Evolutionary conservation across 1,140 invertebrate genomes (phyloP).

Genomic region (Lamellibrachia luymesi): DNA sequence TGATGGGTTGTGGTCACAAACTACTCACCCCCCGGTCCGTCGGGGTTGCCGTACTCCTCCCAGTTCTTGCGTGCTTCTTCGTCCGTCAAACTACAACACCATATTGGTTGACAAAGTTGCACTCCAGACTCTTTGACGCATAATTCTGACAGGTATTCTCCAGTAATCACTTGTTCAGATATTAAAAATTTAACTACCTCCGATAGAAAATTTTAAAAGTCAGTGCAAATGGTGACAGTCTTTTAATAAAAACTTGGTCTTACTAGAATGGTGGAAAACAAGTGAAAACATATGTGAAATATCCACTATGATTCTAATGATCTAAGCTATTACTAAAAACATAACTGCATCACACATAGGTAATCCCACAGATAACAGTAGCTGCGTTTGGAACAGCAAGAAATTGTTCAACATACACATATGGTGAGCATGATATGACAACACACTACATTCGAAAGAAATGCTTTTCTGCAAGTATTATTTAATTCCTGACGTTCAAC

Average conservation of each 20-base stretch:
- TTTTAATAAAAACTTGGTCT: not conserved
- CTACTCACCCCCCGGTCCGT: constrained; percentile 81
- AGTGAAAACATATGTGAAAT: no score
- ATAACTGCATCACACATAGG: no score
- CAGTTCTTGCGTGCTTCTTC: constrained; percentile 96
- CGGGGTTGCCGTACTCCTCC: constrained; percentile 99
- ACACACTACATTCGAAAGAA: not conserved
- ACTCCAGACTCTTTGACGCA: no score
- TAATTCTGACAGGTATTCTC: no score
- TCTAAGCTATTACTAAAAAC: no score
- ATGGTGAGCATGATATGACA: not conserved
- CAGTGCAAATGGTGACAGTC: not conserved
- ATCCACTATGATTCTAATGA: no score
- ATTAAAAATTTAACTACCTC: not conserved
- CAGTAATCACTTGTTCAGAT: no score
- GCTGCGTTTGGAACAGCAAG: no score
- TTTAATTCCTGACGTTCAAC: no score
- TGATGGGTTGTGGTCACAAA: constrained; percentile 16
- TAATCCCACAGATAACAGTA: no score
- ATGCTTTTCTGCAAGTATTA: not conserved
- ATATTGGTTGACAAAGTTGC: not conserved
- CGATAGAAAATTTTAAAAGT: not conserved
- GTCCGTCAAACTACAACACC: constrained; percentile 77
- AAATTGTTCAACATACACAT: no score
- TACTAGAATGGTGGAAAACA: no score